phyloP scores from a whole-genome alignment of 2,797 vertebrate genomes.

The Danio albolineatus region DNA sequence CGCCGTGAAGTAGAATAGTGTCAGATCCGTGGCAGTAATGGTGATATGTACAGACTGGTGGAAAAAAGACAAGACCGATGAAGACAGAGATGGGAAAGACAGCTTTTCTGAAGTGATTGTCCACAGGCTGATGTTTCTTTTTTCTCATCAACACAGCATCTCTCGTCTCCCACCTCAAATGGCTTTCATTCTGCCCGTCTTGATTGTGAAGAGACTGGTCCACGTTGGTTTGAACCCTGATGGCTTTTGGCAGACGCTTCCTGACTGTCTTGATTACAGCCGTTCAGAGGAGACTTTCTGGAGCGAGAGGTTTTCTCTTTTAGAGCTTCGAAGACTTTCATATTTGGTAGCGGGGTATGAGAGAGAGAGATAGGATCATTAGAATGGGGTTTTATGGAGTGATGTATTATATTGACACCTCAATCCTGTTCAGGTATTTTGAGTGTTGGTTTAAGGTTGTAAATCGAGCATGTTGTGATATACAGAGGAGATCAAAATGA shows the following conservation, averaged over 20 bases:
- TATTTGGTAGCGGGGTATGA: background rate
- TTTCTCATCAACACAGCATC: slow-evolving; percentile 15
- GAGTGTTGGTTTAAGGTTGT: too few relatives aligned
- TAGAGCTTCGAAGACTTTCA: background rate
- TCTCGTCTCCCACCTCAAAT: slow-evolving; percentile 19
- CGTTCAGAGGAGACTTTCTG: background rate
- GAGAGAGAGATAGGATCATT: too few relatives aligned
- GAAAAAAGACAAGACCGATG: background rate
- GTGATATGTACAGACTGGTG: background rate
- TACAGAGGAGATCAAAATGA: too few relatives aligned
- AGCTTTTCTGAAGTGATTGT: slow-evolving; percentile 34
- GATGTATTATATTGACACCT: too few relatives aligned
- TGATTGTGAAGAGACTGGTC: slow-evolving; percentile 34
- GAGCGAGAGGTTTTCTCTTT: background rate
- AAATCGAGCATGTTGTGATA: too few relatives aligned
- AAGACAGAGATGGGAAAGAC: background rate
- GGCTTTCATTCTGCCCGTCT: slow-evolving; percentile 36
- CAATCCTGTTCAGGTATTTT: too few relatives aligned
- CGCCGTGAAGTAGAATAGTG: background rate
- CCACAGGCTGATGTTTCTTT: slow-evolving; percentile 16
- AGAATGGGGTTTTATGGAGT: too few relatives aligned
- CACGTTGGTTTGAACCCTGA: slow-evolving; percentile 20
- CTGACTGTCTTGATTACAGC: slow-evolving; percentile 37
- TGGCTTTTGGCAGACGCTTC: background rate
- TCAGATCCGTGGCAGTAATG: background rate